phyloP scores from a whole-genome alignment of 2,113 vertebrate genomes.

The Pomatorhinus ruficollis region DNA sequence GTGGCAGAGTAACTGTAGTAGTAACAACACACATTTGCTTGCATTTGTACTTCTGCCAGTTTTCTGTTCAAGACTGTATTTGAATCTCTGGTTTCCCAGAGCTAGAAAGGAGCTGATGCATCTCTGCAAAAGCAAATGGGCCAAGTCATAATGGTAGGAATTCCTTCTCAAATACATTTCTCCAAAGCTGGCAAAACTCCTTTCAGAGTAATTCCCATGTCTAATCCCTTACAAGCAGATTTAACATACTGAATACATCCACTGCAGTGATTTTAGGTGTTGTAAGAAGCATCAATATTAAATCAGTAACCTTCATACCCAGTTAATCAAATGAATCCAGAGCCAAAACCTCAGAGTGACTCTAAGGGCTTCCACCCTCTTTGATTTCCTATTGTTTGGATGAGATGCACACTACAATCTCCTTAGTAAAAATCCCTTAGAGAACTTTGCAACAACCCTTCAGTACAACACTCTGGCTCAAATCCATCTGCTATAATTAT shows the following conservation, averaged over 20 bases:
- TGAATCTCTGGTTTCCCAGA: not conserved
- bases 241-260: not conserved
- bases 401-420: not conserved
- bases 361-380: not conserved
- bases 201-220: not conserved
- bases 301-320: not conserved
- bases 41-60: not conserved
- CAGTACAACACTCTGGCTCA: not conserved
- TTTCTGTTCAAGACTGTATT: not conserved
- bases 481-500: slow-evolving; percentile 9
- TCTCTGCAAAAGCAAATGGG: not conserved
- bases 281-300: slow-evolving; percentile 10
- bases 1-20: not conserved
- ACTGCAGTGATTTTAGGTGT: not conserved
- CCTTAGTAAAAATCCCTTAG: slow-evolving; percentile 24
- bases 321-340: slow-evolving; percentile 16
- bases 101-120: not conserved
- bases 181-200: not conserved
- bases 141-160: not conserved
- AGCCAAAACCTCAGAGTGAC: slow-evolving; percentile 44
- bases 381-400: slow-evolving; percentile 19
- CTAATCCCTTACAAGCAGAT: not conserved
- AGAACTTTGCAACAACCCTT: slow-evolving; percentile 14
- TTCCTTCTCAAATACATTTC: not conserved
- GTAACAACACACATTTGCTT: not conserved